Conservation (phyloP, 2,113 vertebrate genomes). For the Zonotrichia leucophrys region DNA sequence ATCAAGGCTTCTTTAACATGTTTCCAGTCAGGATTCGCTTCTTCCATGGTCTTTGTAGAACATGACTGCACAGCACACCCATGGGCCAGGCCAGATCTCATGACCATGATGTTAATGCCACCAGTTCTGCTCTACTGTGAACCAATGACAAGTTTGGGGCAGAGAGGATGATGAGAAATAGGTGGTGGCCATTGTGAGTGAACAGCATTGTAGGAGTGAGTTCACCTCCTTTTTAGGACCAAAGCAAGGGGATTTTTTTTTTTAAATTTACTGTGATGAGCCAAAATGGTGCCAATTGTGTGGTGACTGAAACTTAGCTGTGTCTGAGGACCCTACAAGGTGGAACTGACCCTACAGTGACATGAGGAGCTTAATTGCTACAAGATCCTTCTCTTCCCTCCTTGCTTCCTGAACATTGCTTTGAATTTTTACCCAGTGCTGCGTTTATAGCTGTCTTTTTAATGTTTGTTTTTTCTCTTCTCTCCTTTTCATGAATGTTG, state of each 20-base stretch:
- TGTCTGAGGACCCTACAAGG: not conserved
- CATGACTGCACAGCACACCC: not conserved
- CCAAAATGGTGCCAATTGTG: not conserved
- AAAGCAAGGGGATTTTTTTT: not conserved
- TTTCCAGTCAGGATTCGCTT: not conserved
- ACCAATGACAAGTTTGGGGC: not conserved
- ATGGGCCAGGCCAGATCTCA: not conserved
- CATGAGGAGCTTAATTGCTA: not conserved
- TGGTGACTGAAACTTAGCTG: not conserved
- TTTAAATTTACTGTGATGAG: not conserved
- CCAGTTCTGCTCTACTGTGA: not conserved
- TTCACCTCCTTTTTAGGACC: not conserved
- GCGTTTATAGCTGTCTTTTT: not conserved
- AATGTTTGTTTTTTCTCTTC: not conserved
- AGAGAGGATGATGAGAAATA: not conserved
- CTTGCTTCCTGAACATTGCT: not conserved
- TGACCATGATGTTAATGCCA: not conserved
- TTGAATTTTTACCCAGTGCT: not conserved
- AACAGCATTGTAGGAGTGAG: not conserved
- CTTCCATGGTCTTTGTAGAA: not conserved
- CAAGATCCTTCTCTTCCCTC: not conserved
- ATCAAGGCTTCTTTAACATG: not conserved
- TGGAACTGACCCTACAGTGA: not conserved
- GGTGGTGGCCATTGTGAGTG: fast-evolving
- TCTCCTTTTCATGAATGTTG: not conserved